Base-by-base conservation (phyloP, 2,888 invertebrate genomes). In the Drosophila kuntzei region DNA sequence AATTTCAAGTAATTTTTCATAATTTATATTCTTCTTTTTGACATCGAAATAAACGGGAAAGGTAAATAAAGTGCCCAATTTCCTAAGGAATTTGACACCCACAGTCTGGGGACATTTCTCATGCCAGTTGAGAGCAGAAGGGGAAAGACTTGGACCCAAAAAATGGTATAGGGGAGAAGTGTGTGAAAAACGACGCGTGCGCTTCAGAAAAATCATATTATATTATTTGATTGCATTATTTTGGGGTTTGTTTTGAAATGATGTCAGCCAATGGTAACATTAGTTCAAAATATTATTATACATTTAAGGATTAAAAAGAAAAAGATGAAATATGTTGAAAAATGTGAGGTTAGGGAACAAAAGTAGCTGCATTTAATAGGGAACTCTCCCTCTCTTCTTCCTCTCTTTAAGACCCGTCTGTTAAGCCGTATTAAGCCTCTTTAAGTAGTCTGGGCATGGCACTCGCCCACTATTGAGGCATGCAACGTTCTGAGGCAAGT, bases 51-150 rank as follows among this genome's bases (percentile, higher is more conserved):
- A 27, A 58, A 61, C 63, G 64, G 57, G 36, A 49, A 62, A 78
- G 75, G 71, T 82, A 86, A 88, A 84, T 88, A 64, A 86, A 84
- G 88, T 78, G 83, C 88, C 76, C 83, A 88, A 88, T 86, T 86
- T 88, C 87, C 75, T 61, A 32, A 55, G 75, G 80, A 84, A 84
- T 80, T 68, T 61, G 83, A 84, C 86, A 84, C 83, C 88, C 53
- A 62, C 37, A 53, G 34, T 60, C 46, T 69, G 62, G 66, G 57
- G 61, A 71, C 80, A 80, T 74, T 81, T 86, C 61, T 74, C 74
- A 65, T 68, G 34, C 12, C 51, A 32, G 41, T 39, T 7, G 7
- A 54, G 44, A 44, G 37, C 37, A 14, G 18, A 54, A 66, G 37
- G 49, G 65, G 64, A 43, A 54, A 37, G 27, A 59, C 20, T 18